Conservation (phyloP, 2,888 invertebrate species). For the Mesorhabditis spiculigera region DNA sequence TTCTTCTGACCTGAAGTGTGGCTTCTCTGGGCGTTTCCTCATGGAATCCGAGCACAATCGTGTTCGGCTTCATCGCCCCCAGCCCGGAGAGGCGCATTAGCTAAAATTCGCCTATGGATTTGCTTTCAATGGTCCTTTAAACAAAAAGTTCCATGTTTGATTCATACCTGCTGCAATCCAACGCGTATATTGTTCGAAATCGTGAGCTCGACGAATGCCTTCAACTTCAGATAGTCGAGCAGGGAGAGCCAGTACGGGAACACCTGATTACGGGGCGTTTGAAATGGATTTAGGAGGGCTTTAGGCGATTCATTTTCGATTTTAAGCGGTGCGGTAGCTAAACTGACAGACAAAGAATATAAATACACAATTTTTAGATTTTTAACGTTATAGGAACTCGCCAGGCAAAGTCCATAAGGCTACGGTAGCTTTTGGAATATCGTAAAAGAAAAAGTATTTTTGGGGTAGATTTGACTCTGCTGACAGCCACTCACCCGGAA, state of each 20-base stretch:
- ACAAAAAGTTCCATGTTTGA: background rate
- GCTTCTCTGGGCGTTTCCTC: slow-evolving; percentile 74
- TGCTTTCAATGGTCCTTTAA: background rate
- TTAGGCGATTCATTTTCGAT: too few relatives aligned
- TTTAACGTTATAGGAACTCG: too few relatives aligned
- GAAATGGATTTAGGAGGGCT: background rate
- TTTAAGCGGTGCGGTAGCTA: too few relatives aligned
- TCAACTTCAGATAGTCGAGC: slow-evolving; percentile 90
- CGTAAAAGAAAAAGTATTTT: too few relatives aligned
- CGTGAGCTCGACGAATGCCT: slow-evolving; percentile 93
- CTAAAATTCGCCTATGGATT: background rate
- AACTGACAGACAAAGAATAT: background rate
- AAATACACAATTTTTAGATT: background rate
- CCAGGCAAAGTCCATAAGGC: too few relatives aligned
- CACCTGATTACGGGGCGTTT: slow-evolving; percentile 61
- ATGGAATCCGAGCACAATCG: slow-evolving; percentile 88
- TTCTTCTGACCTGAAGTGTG: slow-evolving; percentile 67
- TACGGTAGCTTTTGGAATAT: background rate
- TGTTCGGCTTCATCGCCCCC: slow-evolving; percentile 99
- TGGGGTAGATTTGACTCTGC: too few relatives aligned
- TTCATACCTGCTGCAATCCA: slow-evolving; percentile 82
- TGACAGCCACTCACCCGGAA: too few relatives aligned
- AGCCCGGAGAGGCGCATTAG: slow-evolving; percentile 68
- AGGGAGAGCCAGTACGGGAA: slow-evolving; percentile 85
- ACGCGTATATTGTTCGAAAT: slow-evolving; percentile 78